Evolutionary conservation across 1,140 invertebrate species (phyloP), one percentile per base, ranked within the genome.

Genomic region (Tetramorium simillimum): DNA sequence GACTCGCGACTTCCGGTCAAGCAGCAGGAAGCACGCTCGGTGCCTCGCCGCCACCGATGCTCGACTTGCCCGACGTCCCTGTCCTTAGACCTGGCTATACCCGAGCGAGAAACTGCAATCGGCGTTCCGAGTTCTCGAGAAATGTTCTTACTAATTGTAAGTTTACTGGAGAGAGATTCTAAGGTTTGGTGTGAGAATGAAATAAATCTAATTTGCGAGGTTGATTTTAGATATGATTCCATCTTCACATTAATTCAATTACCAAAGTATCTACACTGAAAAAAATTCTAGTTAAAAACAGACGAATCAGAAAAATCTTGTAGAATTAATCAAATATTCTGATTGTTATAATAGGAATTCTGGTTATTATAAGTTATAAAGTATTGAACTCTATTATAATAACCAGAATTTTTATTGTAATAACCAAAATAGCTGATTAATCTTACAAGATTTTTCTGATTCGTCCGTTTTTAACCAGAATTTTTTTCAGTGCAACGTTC

Each of bases 1-100:
- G 91, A 92, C 90, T 92, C 91, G 91, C 91, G 90, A 92, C 91
- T 92, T 92, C 91, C 91, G 91, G 91, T 92, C 91, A 92, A 91
- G 88, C 89, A 76, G 90, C 91, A 92, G 91, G 91, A 92, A 92
- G 91, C 89, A 92, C 91, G 91, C 91, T 92, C 90, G 85, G 88
- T 92, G 91, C 90, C 88, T 90, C 91, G 91, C 90, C 86, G 88
- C 90, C 86, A 86, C 73, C 82, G 89, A 90, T 84, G 89, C 78
- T 76, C 80, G 73, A 88, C 86, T 91, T 69, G 76, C 46, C 80
- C 70, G 86, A 87, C 81, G 81, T 81, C 89, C 21, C 65, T 21
- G 84, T 90, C 89, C 77, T 88, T 73, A 88, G 81, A 85, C 81
- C 76, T 60, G 85, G 62, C 80, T 77, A 89, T 81, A 84, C 9